Base-by-base conservation (phyloP, 1,140 invertebrate species). In the Drosophila persimilis region DNA sequence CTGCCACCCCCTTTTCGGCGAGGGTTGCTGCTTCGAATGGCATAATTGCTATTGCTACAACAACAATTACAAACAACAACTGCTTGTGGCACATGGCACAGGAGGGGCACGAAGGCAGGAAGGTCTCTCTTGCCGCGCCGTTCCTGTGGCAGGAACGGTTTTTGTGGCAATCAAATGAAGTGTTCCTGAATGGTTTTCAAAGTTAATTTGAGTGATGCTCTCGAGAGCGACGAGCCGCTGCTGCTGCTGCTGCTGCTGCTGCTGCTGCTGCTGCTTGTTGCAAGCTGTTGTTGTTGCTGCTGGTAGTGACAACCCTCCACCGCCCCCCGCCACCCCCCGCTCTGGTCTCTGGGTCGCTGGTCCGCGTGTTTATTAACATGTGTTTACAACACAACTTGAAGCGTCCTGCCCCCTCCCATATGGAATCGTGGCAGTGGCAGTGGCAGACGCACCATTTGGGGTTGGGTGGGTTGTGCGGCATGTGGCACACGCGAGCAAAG, bases 101-200 rank as follows among this genome's bases (percentile, higher is more conserved):
- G 17, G 17, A 11, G 35, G 9, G 8, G 29, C 2, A 15, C 0
- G 15, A 15, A 15, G 9, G 31, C 3, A 35, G 31, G 31, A 35
- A 39, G 35, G 35, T 39, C 35, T 39, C 35, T 39, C 35, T 39
- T 4, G 35, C 35, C 35, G 35, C 35, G 35, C 13, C 11, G 22
- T 13, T 22, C 15, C 22, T 26, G 17, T 29, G 29, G 8, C 20
- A 44, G 39, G 24, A 64, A 45, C 67, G 56, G 64, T 81, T 81
- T 80, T 65, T 73, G 80, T 75, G 78, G 80, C 86, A 90, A 90
- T 90, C 86, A 90, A 90, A 90, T 90, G 86, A 90, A 90, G 86
- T 90, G 86, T 90, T 90, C 86, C 86, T 90, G 86, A 90, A 90
- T 90, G 86, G 86, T 90, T 90, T 90, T 90, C 79, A 89, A 89